These are phyloP conservation scores for Rotaria socialis DNA, from an alignment of 2,888 invertebrate genomes.

Conservation along the genomic window DNA sequence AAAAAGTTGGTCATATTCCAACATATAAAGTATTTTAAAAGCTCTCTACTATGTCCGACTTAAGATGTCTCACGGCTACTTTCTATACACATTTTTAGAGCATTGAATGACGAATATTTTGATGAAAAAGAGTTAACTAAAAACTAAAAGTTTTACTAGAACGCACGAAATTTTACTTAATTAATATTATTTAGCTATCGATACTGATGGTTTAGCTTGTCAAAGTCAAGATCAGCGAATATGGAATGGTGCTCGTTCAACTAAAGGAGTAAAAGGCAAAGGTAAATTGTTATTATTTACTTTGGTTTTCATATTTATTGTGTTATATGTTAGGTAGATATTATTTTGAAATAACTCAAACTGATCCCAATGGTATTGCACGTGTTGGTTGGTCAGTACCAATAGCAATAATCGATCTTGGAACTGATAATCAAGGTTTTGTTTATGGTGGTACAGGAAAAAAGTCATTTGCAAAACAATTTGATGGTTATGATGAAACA, in stretches of 20 bases:
- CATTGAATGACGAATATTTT: too few relatives aligned
- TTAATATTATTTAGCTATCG: constrained; percentile 34
- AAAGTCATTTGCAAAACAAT: constrained; percentile 85
- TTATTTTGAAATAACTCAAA: constrained; percentile 74
- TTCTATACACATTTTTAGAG: too few relatives aligned
- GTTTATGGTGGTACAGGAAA: constrained; percentile 98
- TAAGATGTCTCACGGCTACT: too few relatives aligned
- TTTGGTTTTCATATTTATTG: constrained; percentile 48
- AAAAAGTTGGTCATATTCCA: constrained; percentile 41
- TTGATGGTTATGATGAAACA: constrained; percentile 86
- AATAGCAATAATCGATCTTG: constrained; percentile 80
- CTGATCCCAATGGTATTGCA: constrained; percentile 85
- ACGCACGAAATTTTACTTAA: neutral
- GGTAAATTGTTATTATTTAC: constrained; percentile 55
- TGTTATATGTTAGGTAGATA: constrained; percentile 51
- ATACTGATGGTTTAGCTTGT: constrained; percentile 72
- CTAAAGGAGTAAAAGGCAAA: constrained; percentile 72
- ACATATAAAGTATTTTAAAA: neutral
- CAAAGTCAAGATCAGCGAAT: constrained; percentile 82
- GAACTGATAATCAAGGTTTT: constrained; percentile 67
- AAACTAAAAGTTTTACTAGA: too few relatives aligned
- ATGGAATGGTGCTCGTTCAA: constrained; percentile 85
- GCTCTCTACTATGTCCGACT: too few relatives aligned
- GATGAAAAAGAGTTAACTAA: too few relatives aligned
- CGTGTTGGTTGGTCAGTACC: constrained; percentile 91